These are phyloP conservation scores for Alethe diademata DNA, from an alignment of 2,113 vertebrate species.

Conservation along the genomic window DNA sequence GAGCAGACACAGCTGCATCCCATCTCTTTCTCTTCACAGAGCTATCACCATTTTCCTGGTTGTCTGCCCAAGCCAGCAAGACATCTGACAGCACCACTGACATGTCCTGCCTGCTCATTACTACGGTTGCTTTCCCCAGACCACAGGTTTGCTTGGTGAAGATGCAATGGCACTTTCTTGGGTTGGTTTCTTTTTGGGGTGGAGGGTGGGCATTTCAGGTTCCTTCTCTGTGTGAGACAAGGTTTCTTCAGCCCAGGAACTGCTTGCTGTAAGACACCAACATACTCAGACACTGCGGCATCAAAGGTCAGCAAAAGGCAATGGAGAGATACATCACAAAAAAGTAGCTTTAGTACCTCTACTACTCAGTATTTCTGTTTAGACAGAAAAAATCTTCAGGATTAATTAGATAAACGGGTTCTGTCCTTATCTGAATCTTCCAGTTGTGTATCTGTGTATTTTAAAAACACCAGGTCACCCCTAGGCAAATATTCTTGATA, in stretches of 20 bases:
- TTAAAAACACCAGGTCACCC: background rate
- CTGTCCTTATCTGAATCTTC: background rate
- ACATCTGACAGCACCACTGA: background rate
- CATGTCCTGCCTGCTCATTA: background rate
- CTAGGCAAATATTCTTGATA: background rate
- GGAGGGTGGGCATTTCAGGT: background rate
- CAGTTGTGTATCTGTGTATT: background rate
- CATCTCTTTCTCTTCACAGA: background rate
- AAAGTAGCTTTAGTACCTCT: accelerated
- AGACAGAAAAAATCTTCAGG: background rate
- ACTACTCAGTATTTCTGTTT: accelerated
- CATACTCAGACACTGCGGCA: accelerated
- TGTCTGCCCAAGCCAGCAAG: background rate
- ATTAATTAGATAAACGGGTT: background rate
- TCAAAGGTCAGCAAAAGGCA: background rate
- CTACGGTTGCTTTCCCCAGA: accelerated
- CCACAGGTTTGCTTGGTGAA: background rate
- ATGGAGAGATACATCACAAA: background rate
- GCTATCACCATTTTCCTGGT: background rate
- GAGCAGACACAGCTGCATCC: background rate
- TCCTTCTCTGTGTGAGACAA: accelerated
- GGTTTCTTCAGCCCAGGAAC: background rate
- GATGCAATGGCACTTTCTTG: background rate
- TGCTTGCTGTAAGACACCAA: background rate
- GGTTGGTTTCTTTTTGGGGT: background rate